These are phyloP conservation scores for Strigamia crassipes DNA, from an alignment of 2,888 invertebrate species.

Conservation along the genomic window DNA sequence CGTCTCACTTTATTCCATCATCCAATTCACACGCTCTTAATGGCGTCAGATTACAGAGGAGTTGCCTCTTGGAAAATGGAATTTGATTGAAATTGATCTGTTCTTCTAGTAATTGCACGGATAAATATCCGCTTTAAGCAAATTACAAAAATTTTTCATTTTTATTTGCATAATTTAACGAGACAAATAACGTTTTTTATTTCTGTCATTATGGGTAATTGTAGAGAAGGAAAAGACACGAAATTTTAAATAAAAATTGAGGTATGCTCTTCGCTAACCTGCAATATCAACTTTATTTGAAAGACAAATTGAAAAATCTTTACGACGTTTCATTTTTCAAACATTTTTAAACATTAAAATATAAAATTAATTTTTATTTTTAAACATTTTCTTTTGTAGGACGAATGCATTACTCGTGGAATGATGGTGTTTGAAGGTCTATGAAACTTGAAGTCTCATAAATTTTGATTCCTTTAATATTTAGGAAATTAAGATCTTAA, in stretches of 20 bases:
- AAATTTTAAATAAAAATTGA: background rate
- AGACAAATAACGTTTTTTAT: background rate
- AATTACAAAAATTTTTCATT: background rate
- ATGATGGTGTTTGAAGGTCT: slow-evolving; percentile 19
- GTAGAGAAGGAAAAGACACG: background rate
- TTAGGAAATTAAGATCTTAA: background rate
- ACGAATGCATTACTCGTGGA: slow-evolving; percentile 35
- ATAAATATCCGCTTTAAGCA: background rate
- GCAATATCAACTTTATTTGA: background rate
- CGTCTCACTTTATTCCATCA: background rate
- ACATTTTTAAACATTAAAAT: background rate
- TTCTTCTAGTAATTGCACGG: background rate
- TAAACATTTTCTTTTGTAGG: background rate
- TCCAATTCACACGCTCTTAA: slow-evolving; percentile 19
- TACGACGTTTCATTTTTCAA: background rate
- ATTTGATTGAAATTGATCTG: slow-evolving; percentile 28
- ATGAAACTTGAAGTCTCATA: background rate
- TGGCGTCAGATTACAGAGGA: slow-evolving; percentile 11
- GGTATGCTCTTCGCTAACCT: background rate
- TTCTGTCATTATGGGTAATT: background rate
- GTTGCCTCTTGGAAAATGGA: slow-evolving; percentile 1
- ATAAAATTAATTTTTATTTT: background rate
- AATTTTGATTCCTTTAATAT: background rate
- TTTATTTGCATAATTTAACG: background rate
- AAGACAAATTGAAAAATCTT: background rate